These are phyloP conservation scores for Orchestes rusci DNA, from an alignment of 2,888 invertebrate genomes.

Conservation along the genomic window DNA sequence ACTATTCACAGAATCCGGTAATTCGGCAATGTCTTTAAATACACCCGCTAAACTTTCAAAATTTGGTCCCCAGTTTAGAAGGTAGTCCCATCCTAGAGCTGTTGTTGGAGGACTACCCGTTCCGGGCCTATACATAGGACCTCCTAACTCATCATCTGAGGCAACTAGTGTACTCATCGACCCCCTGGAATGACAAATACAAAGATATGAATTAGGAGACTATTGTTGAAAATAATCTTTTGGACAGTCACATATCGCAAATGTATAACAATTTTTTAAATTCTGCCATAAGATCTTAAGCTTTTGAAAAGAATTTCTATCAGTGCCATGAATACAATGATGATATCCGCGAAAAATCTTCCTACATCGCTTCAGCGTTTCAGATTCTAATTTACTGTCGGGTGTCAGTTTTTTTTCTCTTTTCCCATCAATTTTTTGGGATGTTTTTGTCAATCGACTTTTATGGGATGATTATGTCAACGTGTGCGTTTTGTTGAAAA, in stretches of 20 bases:
- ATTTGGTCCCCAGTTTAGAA: slow-evolving; percentile 94
- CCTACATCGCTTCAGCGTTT: too few relatives aligned
- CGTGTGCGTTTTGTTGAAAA: too few relatives aligned
- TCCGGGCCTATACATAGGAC: slow-evolving; percentile 69
- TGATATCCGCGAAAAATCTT: too few relatives aligned
- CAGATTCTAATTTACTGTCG: too few relatives aligned
- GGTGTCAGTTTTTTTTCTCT: too few relatives aligned
- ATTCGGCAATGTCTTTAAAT: slow-evolving; percentile 91
- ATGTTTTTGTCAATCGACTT: too few relatives aligned
- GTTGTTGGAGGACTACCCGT: slow-evolving; percentile 71
- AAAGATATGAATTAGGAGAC: slow-evolving; percentile 12
- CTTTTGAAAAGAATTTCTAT: too few relatives aligned
- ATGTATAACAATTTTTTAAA: too few relatives aligned
- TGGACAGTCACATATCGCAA: not conserved
- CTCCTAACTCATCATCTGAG: slow-evolving; percentile 84
- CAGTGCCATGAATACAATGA: too few relatives aligned
- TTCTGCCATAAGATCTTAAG: too few relatives aligned
- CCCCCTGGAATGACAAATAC: slow-evolving; percentile 50
- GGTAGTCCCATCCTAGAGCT: slow-evolving; percentile 87
- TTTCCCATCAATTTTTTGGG: too few relatives aligned
- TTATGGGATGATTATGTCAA: too few relatives aligned
- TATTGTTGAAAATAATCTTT: not conserved
- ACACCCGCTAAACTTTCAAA: slow-evolving; percentile 93
- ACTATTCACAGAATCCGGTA: slow-evolving; percentile 76
- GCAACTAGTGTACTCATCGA: slow-evolving; percentile 90